These are phyloP conservation scores for Venturia canescens DNA, from an alignment of 1,140 invertebrate species.

Conservation along the genomic window DNA sequence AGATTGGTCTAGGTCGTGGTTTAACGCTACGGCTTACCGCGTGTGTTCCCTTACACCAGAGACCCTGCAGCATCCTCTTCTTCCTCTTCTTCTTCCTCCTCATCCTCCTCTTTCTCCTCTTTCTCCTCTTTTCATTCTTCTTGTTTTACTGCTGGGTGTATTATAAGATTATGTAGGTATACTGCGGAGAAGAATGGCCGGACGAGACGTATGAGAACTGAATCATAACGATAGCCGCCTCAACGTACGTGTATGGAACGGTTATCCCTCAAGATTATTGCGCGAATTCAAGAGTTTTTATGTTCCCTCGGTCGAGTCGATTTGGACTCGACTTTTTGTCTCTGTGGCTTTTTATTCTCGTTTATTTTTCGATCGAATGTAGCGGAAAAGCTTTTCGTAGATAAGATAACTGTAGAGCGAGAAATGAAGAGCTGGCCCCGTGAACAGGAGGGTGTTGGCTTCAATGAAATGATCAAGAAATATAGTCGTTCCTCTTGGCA, in stretches of 20 bases:
- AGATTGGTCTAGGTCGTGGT: constrained; percentile 70
- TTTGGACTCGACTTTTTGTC: background rate
- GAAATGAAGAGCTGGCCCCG: background rate
- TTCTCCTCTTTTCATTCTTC: background rate
- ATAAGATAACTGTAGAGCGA: background rate
- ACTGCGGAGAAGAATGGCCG: constrained; percentile 12
- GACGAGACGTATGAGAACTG: constrained; percentile 30
- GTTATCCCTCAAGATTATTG: background rate
- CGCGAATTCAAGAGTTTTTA: background rate
- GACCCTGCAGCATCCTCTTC: constrained; percentile 30
- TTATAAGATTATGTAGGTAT: constrained; percentile 40
- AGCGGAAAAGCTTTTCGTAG: too few species aligned
- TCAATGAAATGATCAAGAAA: constrained; percentile 20
- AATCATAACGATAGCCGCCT: constrained; percentile 29
- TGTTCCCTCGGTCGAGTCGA: background rate
- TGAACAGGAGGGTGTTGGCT: background rate
- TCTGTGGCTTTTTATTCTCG: background rate
- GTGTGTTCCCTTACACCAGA: constrained; percentile 2
- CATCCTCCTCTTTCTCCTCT: background rate
- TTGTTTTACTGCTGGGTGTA: constrained; percentile 7
- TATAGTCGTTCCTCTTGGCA: constrained; percentile 13
- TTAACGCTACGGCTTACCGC: constrained; percentile 48
- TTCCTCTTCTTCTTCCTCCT: constrained; percentile 12
- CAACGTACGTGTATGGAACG: background rate
- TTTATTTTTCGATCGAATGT: background rate